phyloP scores from a whole-genome alignment of 2,888 invertebrate species.

The Barypeithes pellucidus region DNA sequence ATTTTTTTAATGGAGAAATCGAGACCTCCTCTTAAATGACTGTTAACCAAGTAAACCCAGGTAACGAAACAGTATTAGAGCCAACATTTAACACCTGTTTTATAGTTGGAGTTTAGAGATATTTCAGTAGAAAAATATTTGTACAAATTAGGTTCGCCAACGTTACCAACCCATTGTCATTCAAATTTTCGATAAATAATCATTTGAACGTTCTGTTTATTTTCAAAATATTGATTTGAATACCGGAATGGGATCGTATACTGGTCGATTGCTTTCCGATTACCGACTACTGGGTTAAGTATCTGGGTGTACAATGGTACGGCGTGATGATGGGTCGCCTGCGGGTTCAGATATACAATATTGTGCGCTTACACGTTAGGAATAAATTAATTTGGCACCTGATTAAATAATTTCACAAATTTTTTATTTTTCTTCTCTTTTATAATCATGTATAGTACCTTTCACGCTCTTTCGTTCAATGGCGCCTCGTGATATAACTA shows the following conservation, averaged over 20 bases:
- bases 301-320: background rate
- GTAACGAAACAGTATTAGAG: slow-evolving; percentile 29
- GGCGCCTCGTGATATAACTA: too few relatives aligned
- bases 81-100: slow-evolving; percentile 48
- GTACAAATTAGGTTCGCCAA: slow-evolving; percentile 48
- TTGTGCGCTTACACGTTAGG: too few relatives aligned
- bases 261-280: background rate
- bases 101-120: slow-evolving; percentile 36
- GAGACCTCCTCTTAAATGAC: too few relatives aligned
- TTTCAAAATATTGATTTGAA: slow-evolving; percentile 34
- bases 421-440: too few relatives aligned
- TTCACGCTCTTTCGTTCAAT: too few relatives aligned
- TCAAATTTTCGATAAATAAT: slow-evolving; percentile 39
- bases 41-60: background rate
- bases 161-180: slow-evolving; percentile 40
- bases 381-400: too few relatives aligned
- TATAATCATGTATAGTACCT: too few relatives aligned
- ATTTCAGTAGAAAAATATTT: slow-evolving; percentile 46
- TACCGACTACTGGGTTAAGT: slow-evolving; percentile 5
- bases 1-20: too few relatives aligned
- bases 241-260: slow-evolving; percentile 35
- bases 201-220: slow-evolving; percentile 31
- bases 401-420: too few relatives aligned
- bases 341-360: too few relatives aligned
- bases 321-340: background rate